Conservation (phyloP, 2,797 vertebrate genomes). For the Dipus sagitta region DNA sequence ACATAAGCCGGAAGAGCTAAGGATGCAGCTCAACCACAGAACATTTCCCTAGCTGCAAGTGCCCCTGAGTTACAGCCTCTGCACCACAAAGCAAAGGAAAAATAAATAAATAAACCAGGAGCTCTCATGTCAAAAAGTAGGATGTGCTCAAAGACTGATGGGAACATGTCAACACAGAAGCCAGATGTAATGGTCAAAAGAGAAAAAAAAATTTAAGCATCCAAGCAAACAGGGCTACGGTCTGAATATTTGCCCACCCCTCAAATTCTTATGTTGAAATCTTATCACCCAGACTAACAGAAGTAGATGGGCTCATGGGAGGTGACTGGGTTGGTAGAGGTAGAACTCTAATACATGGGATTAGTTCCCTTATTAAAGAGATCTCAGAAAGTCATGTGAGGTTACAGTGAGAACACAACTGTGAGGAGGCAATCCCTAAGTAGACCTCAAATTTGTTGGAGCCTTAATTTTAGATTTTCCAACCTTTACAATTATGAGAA, state of each 20-base stretch:
- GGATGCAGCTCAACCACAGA: background rate
- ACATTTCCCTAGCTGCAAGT: background rate
- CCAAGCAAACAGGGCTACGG: slow-evolving; percentile 42
- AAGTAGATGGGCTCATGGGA: background rate
- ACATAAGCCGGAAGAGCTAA: background rate
- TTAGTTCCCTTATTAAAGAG: slow-evolving; percentile 9
- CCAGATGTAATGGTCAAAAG: background rate
- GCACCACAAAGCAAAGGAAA: no score
- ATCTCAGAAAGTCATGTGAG: background rate
- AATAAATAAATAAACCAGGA: background rate
- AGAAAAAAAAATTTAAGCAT: slow-evolving; percentile 29
- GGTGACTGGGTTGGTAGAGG: background rate
- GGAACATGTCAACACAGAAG: background rate
- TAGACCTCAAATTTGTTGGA: background rate
- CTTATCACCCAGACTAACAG: background rate
- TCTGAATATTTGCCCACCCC: background rate
- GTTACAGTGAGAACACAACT: background rate
- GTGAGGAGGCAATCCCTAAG: background rate
- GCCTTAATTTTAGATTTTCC: background rate
- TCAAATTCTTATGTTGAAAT: background rate
- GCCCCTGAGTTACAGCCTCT: background rate
- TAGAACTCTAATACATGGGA: background rate
- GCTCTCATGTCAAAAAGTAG: slow-evolving; percentile 30
- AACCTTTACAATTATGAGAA: background rate
- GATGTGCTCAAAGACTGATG: slow-evolving; percentile 18